Evolutionary conservation across 92 coral and sea anemone species (phyloP).

Genomic region (Parazoanthus darwini): DNA sequence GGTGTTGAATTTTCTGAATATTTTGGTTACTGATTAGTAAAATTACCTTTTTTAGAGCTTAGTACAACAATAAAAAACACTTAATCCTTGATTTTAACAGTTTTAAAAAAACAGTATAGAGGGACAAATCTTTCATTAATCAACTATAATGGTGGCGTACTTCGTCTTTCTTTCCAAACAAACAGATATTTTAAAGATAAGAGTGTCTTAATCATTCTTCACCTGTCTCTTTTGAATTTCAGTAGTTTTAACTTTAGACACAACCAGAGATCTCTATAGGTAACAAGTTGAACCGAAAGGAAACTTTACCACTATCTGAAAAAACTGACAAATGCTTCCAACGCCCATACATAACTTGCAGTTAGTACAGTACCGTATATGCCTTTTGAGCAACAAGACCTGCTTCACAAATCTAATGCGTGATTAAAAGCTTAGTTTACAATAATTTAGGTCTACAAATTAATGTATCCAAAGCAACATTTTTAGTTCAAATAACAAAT

Average conservation of each 20-base stretch:
- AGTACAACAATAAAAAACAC: background rate
- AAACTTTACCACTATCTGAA: background rate
- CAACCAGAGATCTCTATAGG: conserved; percentile 35
- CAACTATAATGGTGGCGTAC: too few species aligned
- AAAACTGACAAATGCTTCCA: background rate
- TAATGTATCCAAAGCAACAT: too few species aligned
- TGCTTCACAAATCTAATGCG: background rate
- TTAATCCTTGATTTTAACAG: background rate
- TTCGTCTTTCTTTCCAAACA: too few species aligned
- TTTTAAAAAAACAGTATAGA: too few species aligned
- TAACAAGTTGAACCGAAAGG: background rate
- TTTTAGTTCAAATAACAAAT: background rate
- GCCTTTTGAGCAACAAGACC: background rate
- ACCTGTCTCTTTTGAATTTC: conserved; percentile 28
- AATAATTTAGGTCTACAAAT: background rate
- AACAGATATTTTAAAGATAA: conserved; percentile 3
- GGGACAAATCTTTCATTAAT: too few species aligned
- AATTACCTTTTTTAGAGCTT: background rate
- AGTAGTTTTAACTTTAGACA: conserved; percentile 18
- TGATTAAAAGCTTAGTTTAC: background rate
- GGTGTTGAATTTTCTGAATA: conserved; percentile 4
- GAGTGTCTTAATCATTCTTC: conserved; percentile 1
- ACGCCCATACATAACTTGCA: background rate
- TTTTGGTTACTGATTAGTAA: background rate
- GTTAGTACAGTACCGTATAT: too few species aligned